These are phyloP conservation scores for Thecocarcelia acutangulata DNA, from an alignment of 2,888 invertebrate species.

Conservation along the genomic window DNA sequence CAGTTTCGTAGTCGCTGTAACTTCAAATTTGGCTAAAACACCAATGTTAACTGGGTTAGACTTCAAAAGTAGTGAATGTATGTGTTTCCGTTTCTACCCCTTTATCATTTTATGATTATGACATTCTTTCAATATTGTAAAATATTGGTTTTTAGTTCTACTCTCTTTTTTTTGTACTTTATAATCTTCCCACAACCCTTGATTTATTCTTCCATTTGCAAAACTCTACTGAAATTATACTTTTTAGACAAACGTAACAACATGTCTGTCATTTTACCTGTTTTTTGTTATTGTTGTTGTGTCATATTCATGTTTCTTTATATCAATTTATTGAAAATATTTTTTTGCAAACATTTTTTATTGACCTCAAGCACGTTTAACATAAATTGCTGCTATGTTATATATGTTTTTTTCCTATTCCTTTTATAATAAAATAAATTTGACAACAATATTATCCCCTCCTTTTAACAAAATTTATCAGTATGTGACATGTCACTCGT, in stretches of 20 bases:
- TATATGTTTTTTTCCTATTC: conserved; percentile 19
- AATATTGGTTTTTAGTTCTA: conserved; percentile 38
- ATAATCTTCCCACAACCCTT: conserved; percentile 44
- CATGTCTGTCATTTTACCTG: conserved; percentile 59
- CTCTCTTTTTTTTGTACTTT: conserved; percentile 12
- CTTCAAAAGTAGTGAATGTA: not conserved
- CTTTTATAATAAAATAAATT: conserved; percentile 57
- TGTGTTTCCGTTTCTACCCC: conserved; percentile 15
- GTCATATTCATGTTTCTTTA: conserved; percentile 32
- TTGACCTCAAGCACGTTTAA: conserved; percentile 66
- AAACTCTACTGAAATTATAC: conserved; percentile 18
- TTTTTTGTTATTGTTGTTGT: conserved; percentile 21
- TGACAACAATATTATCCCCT: conserved; percentile 43
- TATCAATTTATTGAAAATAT: conserved; percentile 55
- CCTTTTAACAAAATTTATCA: conserved; percentile 25
- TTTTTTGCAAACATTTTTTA: conserved; percentile 45
- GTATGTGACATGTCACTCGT: conserved; percentile 40
- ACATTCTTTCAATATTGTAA: conserved; percentile 62
- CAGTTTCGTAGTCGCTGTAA: too few species aligned
- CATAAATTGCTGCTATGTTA: conserved; percentile 52
- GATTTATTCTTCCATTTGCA: not conserved
- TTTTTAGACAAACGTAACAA: conserved; percentile 23
- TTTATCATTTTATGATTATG: conserved; percentile 64
- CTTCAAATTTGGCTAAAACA: too few species aligned
- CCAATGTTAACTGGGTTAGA: conserved; percentile 31